Conservation (phyloP, 2,113 vertebrate species). For the Raja brachyura region DNA sequence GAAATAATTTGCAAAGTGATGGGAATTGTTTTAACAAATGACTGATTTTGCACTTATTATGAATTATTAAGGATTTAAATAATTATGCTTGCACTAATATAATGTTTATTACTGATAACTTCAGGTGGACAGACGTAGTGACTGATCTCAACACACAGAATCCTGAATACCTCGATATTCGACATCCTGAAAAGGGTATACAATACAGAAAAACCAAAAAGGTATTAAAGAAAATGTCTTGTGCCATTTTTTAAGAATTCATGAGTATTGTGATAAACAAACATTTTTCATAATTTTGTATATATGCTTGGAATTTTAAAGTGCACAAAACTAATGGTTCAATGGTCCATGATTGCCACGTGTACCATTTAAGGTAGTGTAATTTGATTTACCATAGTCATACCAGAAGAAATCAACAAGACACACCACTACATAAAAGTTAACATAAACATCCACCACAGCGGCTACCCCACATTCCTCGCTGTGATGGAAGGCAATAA, state of each 20-base stretch:
- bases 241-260: not conserved
- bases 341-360: no score
- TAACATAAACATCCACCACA: no score
- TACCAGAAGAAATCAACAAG: no score
- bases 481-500: no score
- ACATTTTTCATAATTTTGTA: not conserved
- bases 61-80: not conserved
- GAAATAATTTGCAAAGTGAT: not conserved
- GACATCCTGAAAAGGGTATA: constrained; percentile 87
- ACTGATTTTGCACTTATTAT: not conserved
- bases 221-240: constrained; percentile 54
- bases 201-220: constrained; percentile 95
- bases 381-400: no score
- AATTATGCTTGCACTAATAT: not conserved
- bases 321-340: no score
- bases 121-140: constrained; percentile 89
- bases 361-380: no score
- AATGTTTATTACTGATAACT: constrained; percentile 22
- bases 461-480: no score
- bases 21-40: not conserved
- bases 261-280: not conserved
- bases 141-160: constrained; percentile 95
- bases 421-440: no score
- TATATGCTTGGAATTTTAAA: not conserved
- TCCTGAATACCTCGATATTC: constrained; percentile 92